These are phyloP conservation scores for Peribatodes rhomboidaria DNA, from an alignment of 2,888 invertebrate genomes.

Conservation along the genomic window DNA sequence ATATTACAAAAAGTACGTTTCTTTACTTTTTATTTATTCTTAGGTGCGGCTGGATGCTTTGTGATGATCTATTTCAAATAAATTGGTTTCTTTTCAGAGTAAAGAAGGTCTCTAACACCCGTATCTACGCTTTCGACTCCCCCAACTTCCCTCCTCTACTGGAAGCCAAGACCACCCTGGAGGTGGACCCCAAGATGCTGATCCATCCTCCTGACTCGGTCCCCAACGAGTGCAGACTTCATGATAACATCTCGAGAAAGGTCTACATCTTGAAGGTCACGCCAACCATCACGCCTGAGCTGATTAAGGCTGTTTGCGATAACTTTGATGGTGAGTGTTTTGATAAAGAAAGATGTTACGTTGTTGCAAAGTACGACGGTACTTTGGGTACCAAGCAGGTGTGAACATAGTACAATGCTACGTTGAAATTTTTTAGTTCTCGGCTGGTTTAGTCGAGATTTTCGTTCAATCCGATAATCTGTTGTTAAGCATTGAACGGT, in stretches of 20 bases:
- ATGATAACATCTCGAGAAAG: constrained; percentile 91
- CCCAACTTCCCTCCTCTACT: constrained; percentile 95
- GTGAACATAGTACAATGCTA: too few species aligned
- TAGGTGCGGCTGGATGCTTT: too few species aligned
- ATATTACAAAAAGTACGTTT: too few species aligned
- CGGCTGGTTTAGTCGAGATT: too few species aligned
- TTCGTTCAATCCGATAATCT: too few species aligned
- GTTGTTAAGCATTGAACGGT: too few species aligned
- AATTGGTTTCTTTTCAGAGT: constrained; percentile 84
- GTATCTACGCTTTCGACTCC: constrained; percentile 93
- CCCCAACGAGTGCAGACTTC: constrained; percentile 89
- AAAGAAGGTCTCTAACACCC: constrained; percentile 91
- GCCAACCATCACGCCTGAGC: constrained; percentile 95
- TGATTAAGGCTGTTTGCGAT: constrained; percentile 90
- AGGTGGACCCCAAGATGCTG: constrained; percentile 89
- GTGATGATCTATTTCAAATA: too few species aligned
- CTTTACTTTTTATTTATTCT: too few species aligned
- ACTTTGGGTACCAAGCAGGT: too few species aligned
- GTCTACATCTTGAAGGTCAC: constrained; percentile 95
- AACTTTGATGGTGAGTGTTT: constrained; percentile 87
- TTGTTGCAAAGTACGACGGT: too few species aligned
- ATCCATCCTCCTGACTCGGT: constrained; percentile 73
- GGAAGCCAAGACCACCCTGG: constrained; percentile 87
- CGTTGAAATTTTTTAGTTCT: too few species aligned
- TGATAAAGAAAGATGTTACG: too few species aligned